Evolutionary conservation across 2,113 vertebrate genomes (phyloP), one percentile per base, ranked within the genome.

Genomic region (Campylomormyrus numenius): DNA sequence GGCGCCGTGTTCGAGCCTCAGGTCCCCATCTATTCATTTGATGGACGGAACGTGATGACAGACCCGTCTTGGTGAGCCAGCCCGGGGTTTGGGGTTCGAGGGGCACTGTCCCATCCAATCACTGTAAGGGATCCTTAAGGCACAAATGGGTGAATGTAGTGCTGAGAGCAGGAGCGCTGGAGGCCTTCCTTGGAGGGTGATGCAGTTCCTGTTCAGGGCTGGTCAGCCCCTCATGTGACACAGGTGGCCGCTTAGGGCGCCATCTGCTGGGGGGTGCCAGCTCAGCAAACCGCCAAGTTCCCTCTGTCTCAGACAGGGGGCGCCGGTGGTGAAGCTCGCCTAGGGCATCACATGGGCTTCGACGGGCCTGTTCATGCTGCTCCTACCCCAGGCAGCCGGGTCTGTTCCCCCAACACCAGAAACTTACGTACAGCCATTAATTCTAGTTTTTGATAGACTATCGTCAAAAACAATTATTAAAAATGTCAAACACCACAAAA

Each of bases 1-100:
- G 95, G 95, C 52, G 97, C 96, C 17, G 94, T 93, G 0, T 96
- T 98, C 85, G 92, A 94, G 90, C 94, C 97, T 0, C 94, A 95
- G 0, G 83, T 94, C 2, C 96, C 95, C 80, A 96, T 99, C 94
- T 95, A 98, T 91, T 98, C 98, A 31, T 99, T 99, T 0, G 97
- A 99, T 0, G 97, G 98, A 90, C 96, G 96, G 42, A 96, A 99
- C 0, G 94, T 99, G 90, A 93, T 98, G 91, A 95, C 90, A 31
- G 96, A 99, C 89, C 92, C 92, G 0, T 91, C 95, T 17, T 99
- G 98, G 98, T 99, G 94, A 95, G 97, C 91, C 1, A 24, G 42
- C 5, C 19, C 3, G 53, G 27, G 49, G 21, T 58, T 58, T 24
- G 56, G 21, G 52, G 52, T 53, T 53, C 52, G 17, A 2, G 58